Evolutionary conservation across 2,113 vertebrate genomes (phyloP), one percentile per base, ranked within the genome.

Genomic region (Podarcis muralis): DNA sequence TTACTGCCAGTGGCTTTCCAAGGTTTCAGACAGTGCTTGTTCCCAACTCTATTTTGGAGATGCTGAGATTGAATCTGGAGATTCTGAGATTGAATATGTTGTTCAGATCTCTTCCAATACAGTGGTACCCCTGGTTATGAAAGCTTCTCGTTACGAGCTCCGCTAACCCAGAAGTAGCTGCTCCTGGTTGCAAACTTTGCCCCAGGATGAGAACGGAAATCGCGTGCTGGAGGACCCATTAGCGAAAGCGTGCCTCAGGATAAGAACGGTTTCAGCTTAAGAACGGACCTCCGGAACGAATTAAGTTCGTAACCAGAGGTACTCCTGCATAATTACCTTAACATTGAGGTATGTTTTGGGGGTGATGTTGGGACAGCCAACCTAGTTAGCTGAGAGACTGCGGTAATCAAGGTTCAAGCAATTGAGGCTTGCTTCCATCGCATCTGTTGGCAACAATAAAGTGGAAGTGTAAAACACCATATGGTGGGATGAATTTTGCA

Each of bases 401-500:
- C 32, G 83, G 48, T 72, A 5, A 84, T 35, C 68, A 74, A 12
- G 68, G 83, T 72, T 84, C 68, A 57, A 57, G 83, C 2, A 53
- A 72, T 9, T 32, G 43, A 32, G 37, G 15, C 43, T 53, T 84
- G 25, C 43, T 53, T 84, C 43, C 11, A n/a, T 15, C 40, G 25
- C 83, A 72, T 69, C 25, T 72, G 48, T 81, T 71, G 79, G 30
- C 68, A 87, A 12, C 27, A 37, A 16, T 80, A 71, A 81, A 71
- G 9, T 20, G 66, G 78, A 87, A 80, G 77, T 37, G 23, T 87
- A 37, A 81, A 59, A 81, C 4, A 35, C 78, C 86, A 87, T 57
- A 87, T 81, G 78, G 79, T 37, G 12, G 30, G 27, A 84, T 88
- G 81, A 20, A 27, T 69, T 88, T 78, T 78, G 43, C 40, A 84